Evolutionary conservation across 2,797 vertebrate genomes (phyloP).

Genomic region (Vipera latastei): DNA sequence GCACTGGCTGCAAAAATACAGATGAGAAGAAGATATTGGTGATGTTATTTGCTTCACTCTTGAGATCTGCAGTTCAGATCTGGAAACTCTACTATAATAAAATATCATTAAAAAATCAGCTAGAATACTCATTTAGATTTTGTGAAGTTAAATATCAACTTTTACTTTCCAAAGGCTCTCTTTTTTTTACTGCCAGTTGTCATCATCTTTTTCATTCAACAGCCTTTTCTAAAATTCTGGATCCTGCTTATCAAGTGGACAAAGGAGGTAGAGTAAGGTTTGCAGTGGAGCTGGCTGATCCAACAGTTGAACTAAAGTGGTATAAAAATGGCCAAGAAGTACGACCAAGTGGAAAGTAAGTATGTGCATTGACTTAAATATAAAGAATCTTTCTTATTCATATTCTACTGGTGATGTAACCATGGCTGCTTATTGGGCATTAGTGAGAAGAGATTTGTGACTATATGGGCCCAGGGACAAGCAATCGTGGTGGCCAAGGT

Average conservation of each 20-base stretch:
- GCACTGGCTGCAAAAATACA: background rate
- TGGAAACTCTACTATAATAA: background rate
- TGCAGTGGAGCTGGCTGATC: slow-evolving; percentile 92
- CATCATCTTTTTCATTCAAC: slow-evolving; percentile 33
- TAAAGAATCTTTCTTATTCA: background rate
- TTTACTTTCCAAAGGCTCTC: background rate
- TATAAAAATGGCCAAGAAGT: slow-evolving; percentile 99
- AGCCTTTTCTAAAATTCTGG: slow-evolving; percentile 96
- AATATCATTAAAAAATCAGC: background rate
- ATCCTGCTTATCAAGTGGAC: slow-evolving; percentile 93
- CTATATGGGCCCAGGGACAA: background rate
- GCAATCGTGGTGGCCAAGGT: background rate
- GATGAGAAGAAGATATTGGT: background rate
- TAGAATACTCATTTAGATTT: background rate
- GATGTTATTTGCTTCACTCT: background rate
- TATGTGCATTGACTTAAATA: slow-evolving; percentile 28
- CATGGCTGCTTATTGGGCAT: background rate
- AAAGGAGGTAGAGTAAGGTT: slow-evolving; percentile 94
- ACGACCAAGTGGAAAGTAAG: slow-evolving; percentile 93
- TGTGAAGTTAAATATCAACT: background rate
- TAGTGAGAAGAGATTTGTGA: background rate
- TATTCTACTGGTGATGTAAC: background rate
- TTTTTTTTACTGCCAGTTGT: background rate
- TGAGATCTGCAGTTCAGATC: background rate
- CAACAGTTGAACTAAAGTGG: slow-evolving; percentile 97